Evolutionary conservation across 1,140 invertebrate species (phyloP).

Genomic region (Bombyx mandarina): DNA sequence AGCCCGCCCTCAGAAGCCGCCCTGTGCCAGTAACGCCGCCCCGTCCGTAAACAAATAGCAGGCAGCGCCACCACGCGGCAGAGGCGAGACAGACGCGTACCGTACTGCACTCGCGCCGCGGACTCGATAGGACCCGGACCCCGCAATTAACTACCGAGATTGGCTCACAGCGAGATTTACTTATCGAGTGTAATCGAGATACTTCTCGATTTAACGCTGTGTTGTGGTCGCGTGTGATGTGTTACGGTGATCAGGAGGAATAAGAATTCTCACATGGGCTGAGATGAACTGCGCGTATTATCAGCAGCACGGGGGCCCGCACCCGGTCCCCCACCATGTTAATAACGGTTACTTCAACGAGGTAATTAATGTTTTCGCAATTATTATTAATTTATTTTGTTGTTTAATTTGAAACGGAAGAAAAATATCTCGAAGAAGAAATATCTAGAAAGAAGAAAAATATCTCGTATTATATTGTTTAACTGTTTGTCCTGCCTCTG

Average conservation of each 20-base stretch:
- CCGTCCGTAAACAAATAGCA: slow-evolving; percentile 52
- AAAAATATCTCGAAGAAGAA: too few relatives aligned
- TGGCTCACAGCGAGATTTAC: slow-evolving; percentile 63
- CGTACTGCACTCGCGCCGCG: slow-evolving; percentile 26
- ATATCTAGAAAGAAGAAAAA: slow-evolving; percentile 17
- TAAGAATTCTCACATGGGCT: slow-evolving; percentile 38
- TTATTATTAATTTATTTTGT: too few relatives aligned
- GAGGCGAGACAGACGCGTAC: slow-evolving; percentile 21
- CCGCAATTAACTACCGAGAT: slow-evolving; percentile 68
- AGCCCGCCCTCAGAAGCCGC: slow-evolving; percentile 45
- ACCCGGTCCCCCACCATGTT: slow-evolving; percentile 53
- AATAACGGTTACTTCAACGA: slow-evolving; percentile 62
- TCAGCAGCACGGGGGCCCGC: slow-evolving; percentile 52
- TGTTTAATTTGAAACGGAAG: too few relatives aligned
- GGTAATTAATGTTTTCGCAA: slow-evolving; percentile 29
- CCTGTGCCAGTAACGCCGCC: slow-evolving; percentile 47
- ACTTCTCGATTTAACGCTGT: background rate
- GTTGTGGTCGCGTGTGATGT: slow-evolving; percentile 2
- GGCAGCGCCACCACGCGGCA: slow-evolving; percentile 19
- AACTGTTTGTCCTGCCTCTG: too few relatives aligned
- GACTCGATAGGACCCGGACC: slow-evolving; percentile 37
- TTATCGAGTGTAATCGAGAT: slow-evolving; percentile 49
- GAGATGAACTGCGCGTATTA: slow-evolving; percentile 66
- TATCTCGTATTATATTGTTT: too few relatives aligned
- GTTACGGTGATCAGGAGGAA: slow-evolving; percentile 14